These are phyloP conservation scores for Phalacrocorax brasilianus DNA, from an alignment of 2,113 vertebrate genomes.

Conservation along the genomic window DNA sequence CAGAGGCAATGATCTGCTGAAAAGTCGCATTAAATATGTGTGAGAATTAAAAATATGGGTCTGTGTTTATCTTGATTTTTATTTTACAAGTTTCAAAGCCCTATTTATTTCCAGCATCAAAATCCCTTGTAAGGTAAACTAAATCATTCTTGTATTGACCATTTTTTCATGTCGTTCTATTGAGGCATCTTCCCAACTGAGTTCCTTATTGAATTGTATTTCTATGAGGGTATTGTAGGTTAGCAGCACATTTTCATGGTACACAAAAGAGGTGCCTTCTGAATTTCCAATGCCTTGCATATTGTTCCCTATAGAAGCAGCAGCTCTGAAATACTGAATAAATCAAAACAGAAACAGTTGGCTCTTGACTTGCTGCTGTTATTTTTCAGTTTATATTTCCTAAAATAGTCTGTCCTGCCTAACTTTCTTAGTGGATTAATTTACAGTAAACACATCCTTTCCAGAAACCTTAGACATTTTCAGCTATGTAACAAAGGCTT, in stretches of 20 bases:
- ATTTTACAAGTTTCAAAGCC: slow-evolving; percentile 78
- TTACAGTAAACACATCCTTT: slow-evolving; percentile 57
- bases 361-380: slow-evolving; percentile 68
- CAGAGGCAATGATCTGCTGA: slow-evolving; percentile 74
- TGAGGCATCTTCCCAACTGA: slow-evolving; percentile 85
- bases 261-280: slow-evolving; percentile 85
- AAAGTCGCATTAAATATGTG: slow-evolving; percentile 74
- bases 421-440: slow-evolving; percentile 72
- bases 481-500: slow-evolving; percentile 4
- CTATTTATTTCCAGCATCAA: slow-evolving; percentile 78
- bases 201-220: slow-evolving; percentile 88
- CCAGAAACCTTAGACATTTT: slow-evolving; percentile 55
- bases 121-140: slow-evolving; percentile 80
- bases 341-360: slow-evolving; percentile 83
- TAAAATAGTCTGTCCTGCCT: slow-evolving; percentile 55
- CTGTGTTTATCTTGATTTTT: slow-evolving; percentile 76
- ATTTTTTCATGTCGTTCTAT: slow-evolving; percentile 77
- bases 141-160: slow-evolving; percentile 85
- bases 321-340: slow-evolving; percentile 83
- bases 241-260: slow-evolving; percentile 83
- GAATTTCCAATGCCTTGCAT: slow-evolving; percentile 82
- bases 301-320: slow-evolving; percentile 82
- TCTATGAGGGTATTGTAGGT: slow-evolving; percentile 88
- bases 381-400: slow-evolving; percentile 67
- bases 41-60: slow-evolving; percentile 82